A percentile compares a stretch with the other conserved stretches of the same genome.
Conservation (phyloP, 2,888 invertebrate genomes). For the Trisateles emortualis region DNA sequence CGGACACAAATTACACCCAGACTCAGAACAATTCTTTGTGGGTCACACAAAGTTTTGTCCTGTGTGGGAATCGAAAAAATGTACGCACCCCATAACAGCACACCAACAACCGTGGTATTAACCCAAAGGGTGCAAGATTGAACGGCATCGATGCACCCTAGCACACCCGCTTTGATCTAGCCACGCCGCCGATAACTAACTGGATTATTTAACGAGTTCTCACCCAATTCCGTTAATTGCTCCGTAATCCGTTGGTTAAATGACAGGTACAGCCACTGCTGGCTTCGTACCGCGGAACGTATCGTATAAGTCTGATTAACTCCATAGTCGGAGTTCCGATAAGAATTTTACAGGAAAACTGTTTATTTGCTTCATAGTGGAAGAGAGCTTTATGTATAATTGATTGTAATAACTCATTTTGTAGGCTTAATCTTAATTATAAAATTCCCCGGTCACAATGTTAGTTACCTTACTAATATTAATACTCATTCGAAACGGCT, state of each 20-base stretch:
- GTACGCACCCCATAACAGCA: not conserved
- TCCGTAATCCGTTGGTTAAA: constrained; percentile 49
- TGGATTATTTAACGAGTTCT: constrained; percentile 54
- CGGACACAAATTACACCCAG: too few relatives aligned
- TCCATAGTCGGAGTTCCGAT: constrained; percentile 2
- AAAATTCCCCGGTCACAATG: too few relatives aligned
- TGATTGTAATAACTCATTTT: too few relatives aligned
- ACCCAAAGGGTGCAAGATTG: constrained; percentile 13
- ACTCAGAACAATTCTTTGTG: too few relatives aligned
- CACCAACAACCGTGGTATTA: too few relatives aligned
- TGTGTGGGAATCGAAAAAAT: too few relatives aligned
- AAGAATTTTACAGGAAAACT: not conserved
- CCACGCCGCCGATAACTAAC: constrained; percentile 48
- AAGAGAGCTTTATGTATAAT: too few relatives aligned
- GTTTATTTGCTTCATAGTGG: too few relatives aligned
- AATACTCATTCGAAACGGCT: too few relatives aligned
- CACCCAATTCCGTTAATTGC: constrained; percentile 55
- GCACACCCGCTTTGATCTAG: constrained; percentile 44
- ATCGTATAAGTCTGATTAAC: constrained; percentile 35
- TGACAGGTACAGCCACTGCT: constrained; percentile 49
- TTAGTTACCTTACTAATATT: too few relatives aligned
- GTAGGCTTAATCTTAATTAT: too few relatives aligned
- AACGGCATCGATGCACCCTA: constrained; percentile 40
- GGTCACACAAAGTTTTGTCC: too few relatives aligned
- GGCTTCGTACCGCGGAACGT: constrained; percentile 16